Evolutionary conservation across 2,888 invertebrate species (phyloP), one percentile per base, ranked within the genome.

Genomic region (Sarcophaga rosellei): DNA sequence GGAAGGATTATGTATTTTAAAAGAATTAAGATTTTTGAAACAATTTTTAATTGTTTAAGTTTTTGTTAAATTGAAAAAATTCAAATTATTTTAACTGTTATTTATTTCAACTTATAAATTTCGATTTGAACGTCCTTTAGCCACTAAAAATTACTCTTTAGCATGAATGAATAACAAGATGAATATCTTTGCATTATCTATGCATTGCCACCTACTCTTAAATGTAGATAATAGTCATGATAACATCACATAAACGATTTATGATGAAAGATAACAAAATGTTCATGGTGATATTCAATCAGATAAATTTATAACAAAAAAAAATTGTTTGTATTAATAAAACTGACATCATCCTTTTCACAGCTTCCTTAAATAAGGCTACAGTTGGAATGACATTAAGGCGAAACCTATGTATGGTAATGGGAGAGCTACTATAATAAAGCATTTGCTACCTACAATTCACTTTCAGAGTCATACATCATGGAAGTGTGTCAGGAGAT

Each of bases 311-410:
- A 68, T 21, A 69, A n/a, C 12, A 17, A 59, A 59, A 61, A 73
- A 59, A 73, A 44, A 83, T 62, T 47, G n/a, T n/a, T n/a, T 21
- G 35, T 79, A 79, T 73, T 45, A 68, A 53, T 69, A 57, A 61
- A 84, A 86, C 82, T 87, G 88, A 87, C 87, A 87, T 88, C 88
- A 88, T 88, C 82, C 87, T 84, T 88, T 84, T 86, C 84, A 84
- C 86, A 83, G 74, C 83, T 84, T 72, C 82, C 25, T 17, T 59
- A 5, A n/a, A 25, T 66, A 25, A 10, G 20, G 23, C 57, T 73
- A 4, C n/a, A 59, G 25, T 57, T 35, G 23, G 62, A 35, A 62
- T 12, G 47, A 59, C 44, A 59, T 11, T 53, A 8, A 20, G 65
- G 23, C 47, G 10, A 1, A 17, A 47, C 88, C 87, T 89, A 89